These are phyloP conservation scores for Tinea semifulvella DNA, from an alignment of 2,888 invertebrate species.

Conservation along the genomic window DNA sequence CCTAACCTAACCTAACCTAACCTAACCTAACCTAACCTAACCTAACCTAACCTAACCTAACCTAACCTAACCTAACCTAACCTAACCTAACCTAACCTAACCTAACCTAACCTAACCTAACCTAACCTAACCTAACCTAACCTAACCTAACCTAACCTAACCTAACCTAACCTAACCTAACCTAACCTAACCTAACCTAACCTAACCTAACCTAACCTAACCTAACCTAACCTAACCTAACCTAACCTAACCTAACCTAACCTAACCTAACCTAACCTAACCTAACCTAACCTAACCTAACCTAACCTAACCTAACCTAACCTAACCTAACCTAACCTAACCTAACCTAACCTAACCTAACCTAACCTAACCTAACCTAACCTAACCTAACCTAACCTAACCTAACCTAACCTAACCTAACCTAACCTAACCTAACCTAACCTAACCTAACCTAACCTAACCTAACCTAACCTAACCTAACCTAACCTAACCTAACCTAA, in stretches of 20 bases:
- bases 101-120: constrained; percentile 15
- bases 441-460: constrained; percentile 19
- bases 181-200: constrained; percentile 16
- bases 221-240: constrained; percentile 17
- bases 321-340: constrained; percentile 15
- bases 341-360: constrained; percentile 14
- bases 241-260: constrained; percentile 17
- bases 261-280: constrained; percentile 17
- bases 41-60: constrained; percentile 12
- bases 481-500: constrained; percentile 21
- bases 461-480: constrained; percentile 20
- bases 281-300: constrained; percentile 17
- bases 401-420: constrained; percentile 18
- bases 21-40: constrained; percentile 15
- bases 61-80: constrained; percentile 15
- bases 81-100: constrained; percentile 13
- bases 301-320: constrained; percentile 17
- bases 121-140: constrained; percentile 16
- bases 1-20: constrained; percentile 15
- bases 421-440: constrained; percentile 21
- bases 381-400: constrained; percentile 14
- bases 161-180: constrained; percentile 16
- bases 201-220: constrained; percentile 15
- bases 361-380: constrained; percentile 13
- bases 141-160: constrained; percentile 15